These are phyloP conservation scores for Brachypodius melanocephalos DNA, from an alignment of 2,113 vertebrate genomes.

Conservation along the genomic window DNA sequence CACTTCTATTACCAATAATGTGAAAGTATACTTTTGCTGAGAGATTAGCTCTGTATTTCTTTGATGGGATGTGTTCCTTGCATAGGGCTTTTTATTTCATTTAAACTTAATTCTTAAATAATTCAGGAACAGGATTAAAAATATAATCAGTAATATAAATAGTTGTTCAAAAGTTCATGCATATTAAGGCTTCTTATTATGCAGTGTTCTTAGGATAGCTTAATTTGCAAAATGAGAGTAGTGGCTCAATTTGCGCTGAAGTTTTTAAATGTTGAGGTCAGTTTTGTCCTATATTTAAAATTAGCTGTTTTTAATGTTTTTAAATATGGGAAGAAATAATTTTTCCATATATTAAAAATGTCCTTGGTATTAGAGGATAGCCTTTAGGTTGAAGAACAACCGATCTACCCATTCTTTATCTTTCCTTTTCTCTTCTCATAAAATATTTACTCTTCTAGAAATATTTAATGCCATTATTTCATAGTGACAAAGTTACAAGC, in stretches of 20 bases:
- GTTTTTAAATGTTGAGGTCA: background rate
- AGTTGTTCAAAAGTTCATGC: background rate
- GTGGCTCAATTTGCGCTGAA: background rate
- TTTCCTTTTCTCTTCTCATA: background rate
- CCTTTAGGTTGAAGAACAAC: background rate
- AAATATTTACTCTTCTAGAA: background rate
- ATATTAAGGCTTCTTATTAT: background rate
- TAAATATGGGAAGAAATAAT: background rate
- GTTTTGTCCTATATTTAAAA: background rate
- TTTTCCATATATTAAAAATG: background rate
- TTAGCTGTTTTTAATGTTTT: background rate
- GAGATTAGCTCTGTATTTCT: background rate
- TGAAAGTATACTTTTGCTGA: background rate
- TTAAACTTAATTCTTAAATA: background rate
- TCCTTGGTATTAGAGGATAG: background rate
- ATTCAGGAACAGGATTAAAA: background rate
- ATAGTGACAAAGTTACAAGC: background rate
- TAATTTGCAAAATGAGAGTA: background rate
- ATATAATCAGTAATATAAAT: background rate
- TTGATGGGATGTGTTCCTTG: background rate
- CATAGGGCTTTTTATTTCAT: background rate
- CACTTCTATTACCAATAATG: background rate
- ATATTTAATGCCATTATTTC: background rate
- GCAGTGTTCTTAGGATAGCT: background rate
- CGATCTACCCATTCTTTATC: background rate